Evolutionary conservation across 2,113 vertebrate species (phyloP).

Genomic region (Regulus satrapa): DNA sequence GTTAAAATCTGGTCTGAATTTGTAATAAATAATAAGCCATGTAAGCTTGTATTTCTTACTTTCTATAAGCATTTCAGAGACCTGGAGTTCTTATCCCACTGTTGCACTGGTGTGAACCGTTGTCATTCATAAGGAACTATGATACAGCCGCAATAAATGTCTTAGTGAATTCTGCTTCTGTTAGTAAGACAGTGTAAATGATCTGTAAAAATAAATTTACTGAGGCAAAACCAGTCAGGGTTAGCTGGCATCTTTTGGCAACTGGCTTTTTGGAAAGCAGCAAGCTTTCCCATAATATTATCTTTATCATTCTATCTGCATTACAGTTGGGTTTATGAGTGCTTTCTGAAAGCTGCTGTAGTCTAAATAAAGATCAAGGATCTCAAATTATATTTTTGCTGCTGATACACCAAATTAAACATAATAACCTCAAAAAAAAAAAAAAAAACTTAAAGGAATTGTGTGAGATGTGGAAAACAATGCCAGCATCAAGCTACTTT

Average conservation of each 20-base stretch:
- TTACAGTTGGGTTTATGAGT: conserved; percentile 11
- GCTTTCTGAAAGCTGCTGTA: conserved; percentile 27
- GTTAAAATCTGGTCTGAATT: neutral
- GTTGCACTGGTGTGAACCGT: neutral
- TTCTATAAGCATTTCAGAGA: neutral
- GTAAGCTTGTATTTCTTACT: neutral
- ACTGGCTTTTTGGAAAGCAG: conserved; percentile 34
- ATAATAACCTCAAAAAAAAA: too few relatives aligned
- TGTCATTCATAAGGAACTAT: neutral
- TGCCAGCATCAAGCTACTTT: neutral
- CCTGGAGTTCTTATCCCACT: neutral
- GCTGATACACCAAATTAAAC: neutral
- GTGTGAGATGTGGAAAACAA: neutral
- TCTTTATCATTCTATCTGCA: neutral
- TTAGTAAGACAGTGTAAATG: neutral
- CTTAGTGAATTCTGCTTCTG: neutral
- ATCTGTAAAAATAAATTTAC: conserved; percentile 23
- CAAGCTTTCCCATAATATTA: neutral
- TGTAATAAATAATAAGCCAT: neutral
- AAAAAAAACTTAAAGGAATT: too few relatives aligned
- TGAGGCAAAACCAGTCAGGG: neutral
- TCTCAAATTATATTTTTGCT: neutral
- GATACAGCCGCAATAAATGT: neutral
- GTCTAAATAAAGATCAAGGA: conserved; percentile 35
- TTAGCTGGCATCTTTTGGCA: neutral